Base-by-base conservation (phyloP, 2,888 invertebrate species). In the Acholoe squamosa region DNA sequence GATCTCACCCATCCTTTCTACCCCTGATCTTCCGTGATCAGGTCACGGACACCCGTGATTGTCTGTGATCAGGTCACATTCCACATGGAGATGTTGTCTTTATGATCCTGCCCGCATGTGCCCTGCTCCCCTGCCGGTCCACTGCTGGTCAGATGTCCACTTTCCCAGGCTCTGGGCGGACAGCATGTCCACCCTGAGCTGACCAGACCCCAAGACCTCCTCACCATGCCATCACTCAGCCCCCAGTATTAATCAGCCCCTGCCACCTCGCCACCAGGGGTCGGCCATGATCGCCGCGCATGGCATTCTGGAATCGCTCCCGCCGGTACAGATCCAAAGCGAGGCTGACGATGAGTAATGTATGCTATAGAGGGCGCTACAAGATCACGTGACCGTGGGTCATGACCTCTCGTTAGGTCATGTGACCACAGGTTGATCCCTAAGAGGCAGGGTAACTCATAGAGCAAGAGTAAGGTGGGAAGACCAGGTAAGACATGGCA, bases 371-470 rank as follows among this genome's bases (percentile, higher is more conserved):
- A 71, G 71, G 71, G 71, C 71, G 71, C 71, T 28, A 71, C 71
- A 3, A 25, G 71, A 71, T 71, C 71, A 71, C 71, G 71, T 71
- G 84, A 84, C 84, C 84, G 34, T 5, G 33, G 84, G 84, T 84
- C 84, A 19, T 84, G 84, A 43, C 84, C 84, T 51, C 84, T 84
- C 43, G 51, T 84, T 51, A 84, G 84, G 84, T 84, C 84, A 84
- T 84, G 34, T 84, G 84, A 84, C 28, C 84, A 22, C 34, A 14
- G 71, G 43, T 84, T 84, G 84, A 84, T 84, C 77, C 61, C 19
- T 19, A 14, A n/a, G 61, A n/a, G 61, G 61, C 22, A 61, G 19
- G 61, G 14, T 19, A n/a, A n/a, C 61, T 61, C 61, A 61, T 3
- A 19, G 61, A 61, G 61, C 3, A n/a, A 19, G 61, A 12, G 14